Evolutionary conservation across 2,797 vertebrate species (phyloP).

Genomic region (Morelia viridis): DNA sequence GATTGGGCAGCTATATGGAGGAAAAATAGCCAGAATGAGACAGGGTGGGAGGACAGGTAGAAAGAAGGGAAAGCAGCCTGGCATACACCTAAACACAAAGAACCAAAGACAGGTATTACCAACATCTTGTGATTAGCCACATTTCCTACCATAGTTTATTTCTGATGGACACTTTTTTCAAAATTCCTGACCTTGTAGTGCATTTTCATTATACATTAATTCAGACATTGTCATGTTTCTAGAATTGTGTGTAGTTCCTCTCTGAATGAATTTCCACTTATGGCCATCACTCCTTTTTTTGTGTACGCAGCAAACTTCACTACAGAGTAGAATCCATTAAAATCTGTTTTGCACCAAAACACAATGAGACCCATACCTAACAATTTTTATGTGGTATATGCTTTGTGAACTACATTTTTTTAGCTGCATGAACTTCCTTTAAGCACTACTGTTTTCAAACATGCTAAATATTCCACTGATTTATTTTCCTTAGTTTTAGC

Average conservation of each 20-base stretch:
- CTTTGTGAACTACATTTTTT: neutral
- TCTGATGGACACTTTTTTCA: too few species aligned
- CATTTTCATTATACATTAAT: neutral
- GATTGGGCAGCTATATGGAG: neutral
- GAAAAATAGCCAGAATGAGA: neutral
- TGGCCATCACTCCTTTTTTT: neutral
- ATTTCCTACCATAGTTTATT: too few species aligned
- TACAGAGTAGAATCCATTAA: neutral
- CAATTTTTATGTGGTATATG: neutral
- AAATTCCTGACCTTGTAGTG: neutral
- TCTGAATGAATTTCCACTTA: neutral
- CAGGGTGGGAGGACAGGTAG: neutral
- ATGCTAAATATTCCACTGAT: neutral
- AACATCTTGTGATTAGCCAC: too few species aligned
- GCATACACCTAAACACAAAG: too few species aligned
- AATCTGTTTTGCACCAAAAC: neutral
- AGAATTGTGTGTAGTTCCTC: neutral
- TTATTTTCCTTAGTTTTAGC: neutral
- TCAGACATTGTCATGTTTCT: neutral
- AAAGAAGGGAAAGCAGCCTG: neutral
- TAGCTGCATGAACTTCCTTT: neutral
- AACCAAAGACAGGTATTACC: too few species aligned
- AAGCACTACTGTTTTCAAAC: neutral
- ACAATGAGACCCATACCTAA: neutral
- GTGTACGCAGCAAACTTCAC: neutral